Evolutionary conservation across 2,797 vertebrate species (phyloP), one percentile per base, ranked within the genome.

Genomic region (Gobionotothen gibberifrons): DNA sequence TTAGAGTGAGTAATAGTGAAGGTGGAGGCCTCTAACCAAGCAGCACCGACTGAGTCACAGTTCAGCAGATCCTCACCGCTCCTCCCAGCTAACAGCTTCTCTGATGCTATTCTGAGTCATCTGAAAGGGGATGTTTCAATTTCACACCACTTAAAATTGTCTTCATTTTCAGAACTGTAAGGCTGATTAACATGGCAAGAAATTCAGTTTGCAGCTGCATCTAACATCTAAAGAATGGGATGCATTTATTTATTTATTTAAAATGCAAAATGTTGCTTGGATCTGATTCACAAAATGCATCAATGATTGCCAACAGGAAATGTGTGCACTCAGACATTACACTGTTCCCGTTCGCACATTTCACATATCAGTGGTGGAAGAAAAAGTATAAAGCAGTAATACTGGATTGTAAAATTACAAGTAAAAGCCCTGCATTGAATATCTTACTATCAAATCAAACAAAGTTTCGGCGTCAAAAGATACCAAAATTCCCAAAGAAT

Each of bases 1-100:
- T 78, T 66, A 69, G 57, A 78, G 81, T 95, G 95, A 96, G 93
- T 95, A 94, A 96, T 93, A 93, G 81, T 83, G 93, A 94, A 93
- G 91, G 86, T 92, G 79, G 83, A 85, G 78, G 74, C 82, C 88
- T 91, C 73, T 74, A 85, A 89, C 87, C 74, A 85, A 93, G 88
- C 91, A 87, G 77, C 67, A 80, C 87, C 75, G 21, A 79, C 82
- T 92, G 90, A 94, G 86, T 93, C 91, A 94, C 78, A 85, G 75
- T 44, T 76, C 56, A 80, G 73, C 61, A 56, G 81, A 85, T 74
- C 73, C 46, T 49, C 59, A 54, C 53, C 51, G 67, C 68, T 13
- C 52, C 86, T 88, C 81, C 80, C 81, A 83, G 75, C 74, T 55
- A 13, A 21, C 67, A 73, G 29, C 59, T 75, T 82, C 78, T 82